These are phyloP conservation scores for Xiphydria camelus DNA, from an alignment of 2,888 invertebrate genomes.

Conservation along the genomic window DNA sequence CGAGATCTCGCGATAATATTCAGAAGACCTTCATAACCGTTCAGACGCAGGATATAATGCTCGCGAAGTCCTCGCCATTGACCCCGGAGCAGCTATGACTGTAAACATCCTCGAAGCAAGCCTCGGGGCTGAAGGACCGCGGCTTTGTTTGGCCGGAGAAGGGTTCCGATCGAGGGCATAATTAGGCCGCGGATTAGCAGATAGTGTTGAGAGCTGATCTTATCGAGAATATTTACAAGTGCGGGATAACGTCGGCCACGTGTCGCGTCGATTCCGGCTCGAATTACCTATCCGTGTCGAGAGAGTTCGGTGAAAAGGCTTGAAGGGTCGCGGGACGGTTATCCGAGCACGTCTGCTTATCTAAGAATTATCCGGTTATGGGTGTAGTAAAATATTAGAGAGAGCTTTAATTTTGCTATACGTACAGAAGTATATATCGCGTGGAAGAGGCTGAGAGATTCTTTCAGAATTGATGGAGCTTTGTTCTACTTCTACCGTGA, in stretches of 20 bases:
- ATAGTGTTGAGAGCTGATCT: constrained; percentile 18
- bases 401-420: no score
- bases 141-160: constrained; percentile 6
- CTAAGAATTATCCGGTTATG: no score
- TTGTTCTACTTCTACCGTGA: no score
- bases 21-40: constrained; percentile 29
- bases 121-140: background rate
- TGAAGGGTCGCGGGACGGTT: no score
- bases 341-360: no score
- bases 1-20: constrained; percentile 26
- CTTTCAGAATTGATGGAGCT: no score
- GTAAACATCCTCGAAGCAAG: constrained; percentile 11
- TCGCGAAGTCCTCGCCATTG: constrained; percentile 5
- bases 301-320: no score
- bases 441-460: no score
- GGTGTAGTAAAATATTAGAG: no score
- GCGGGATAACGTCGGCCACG: constrained; percentile 9
- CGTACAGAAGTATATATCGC: no score
- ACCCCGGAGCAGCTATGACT: constrained; percentile 14
- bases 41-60: constrained; percentile 18
- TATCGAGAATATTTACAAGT: constrained; percentile 17
- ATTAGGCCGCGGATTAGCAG: constrained; percentile 15
- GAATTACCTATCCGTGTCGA: constrained; percentile 6
- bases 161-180: constrained; percentile 10
- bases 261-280: constrained; percentile 4